A percentile compares a stretch with the other conserved stretches of the same genome.
These are phyloP conservation scores for Arctopsyche grandis DNA, from an alignment of 1,140 invertebrate genomes.

Conservation along the genomic window DNA sequence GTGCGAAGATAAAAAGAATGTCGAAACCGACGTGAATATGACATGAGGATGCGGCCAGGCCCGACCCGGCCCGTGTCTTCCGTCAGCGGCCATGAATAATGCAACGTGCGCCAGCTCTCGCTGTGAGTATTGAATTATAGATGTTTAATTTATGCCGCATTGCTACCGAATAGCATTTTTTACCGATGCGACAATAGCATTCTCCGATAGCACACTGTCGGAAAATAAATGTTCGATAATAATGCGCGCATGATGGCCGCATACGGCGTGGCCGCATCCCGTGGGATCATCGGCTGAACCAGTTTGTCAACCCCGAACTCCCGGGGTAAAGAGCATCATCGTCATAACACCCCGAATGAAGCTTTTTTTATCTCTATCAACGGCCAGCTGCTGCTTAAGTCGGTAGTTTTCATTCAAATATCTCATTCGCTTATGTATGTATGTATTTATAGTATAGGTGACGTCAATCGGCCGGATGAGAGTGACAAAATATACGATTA, in stretches of 20 bases:
- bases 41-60: conserved; percentile 9
- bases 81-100: conserved; percentile 25
- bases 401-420: too few species aligned
- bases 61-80: background rate
- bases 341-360: too few species aligned
- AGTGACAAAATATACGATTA: too few species aligned
- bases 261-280: background rate
- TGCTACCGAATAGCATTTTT: conserved; percentile 32
- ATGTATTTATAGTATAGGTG: too few species aligned
- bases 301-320: too few species aligned
- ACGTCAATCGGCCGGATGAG: too few species aligned
- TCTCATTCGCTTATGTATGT: too few species aligned
- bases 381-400: too few species aligned
- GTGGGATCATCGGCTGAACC: background rate
- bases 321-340: too few species aligned
- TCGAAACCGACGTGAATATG: conserved; percentile 2
- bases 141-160: conserved; percentile 38
- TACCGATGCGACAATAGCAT: conserved; percentile 9
- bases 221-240: conserved; percentile 8
- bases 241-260: background rate
- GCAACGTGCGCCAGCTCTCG: background rate
- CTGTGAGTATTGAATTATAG: conserved; percentile 28
- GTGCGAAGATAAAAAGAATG: background rate
- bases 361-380: too few species aligned
- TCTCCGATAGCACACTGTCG: background rate